Conservation (phyloP, 1,140 invertebrate genomes). For the Pseudomyrmex sp. region DNA sequence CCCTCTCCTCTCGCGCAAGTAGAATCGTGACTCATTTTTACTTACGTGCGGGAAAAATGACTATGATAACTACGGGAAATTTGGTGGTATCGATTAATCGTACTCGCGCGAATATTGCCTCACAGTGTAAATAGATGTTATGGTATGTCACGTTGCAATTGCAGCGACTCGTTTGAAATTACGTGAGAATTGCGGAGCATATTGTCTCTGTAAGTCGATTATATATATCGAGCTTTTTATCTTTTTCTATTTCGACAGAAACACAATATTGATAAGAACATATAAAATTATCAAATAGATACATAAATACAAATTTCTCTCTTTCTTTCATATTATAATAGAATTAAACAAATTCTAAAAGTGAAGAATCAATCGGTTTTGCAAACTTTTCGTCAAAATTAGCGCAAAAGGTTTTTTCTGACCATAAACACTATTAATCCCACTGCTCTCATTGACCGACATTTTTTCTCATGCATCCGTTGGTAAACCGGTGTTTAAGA, state of each 20-base stretch:
- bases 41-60: slow-evolving; percentile 15
- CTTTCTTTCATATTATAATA: no score
- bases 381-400: slow-evolving; percentile 5
- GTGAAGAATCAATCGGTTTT: no score
- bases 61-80: not conserved
- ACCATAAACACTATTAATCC: slow-evolving; percentile 12
- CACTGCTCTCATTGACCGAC: slow-evolving; percentile 62
- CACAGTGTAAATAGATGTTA: not conserved
- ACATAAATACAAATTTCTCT: no score
- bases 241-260: not conserved
- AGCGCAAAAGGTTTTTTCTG: slow-evolving; percentile 3
- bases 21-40: slow-evolving; percentile 44
- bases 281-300: no score
- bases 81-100: slow-evolving; percentile 16
- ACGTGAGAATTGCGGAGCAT: not conserved
- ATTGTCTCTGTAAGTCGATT: not conserved
- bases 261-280: not conserved
- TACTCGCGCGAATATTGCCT: not conserved
- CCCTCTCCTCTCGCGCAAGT: not conserved
- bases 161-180: not conserved
- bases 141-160: not conserved
- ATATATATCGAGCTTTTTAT: not conserved
- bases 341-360: no score
- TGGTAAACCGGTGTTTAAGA: slow-evolving; percentile 72
- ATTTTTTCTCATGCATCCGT: slow-evolving; percentile 41